Percentiles rank a stretch among this genome's conserved stretches.
phyloP scores from a whole-genome alignment of 2,797 vertebrate species.

The Manis pentadactyla region DNA sequence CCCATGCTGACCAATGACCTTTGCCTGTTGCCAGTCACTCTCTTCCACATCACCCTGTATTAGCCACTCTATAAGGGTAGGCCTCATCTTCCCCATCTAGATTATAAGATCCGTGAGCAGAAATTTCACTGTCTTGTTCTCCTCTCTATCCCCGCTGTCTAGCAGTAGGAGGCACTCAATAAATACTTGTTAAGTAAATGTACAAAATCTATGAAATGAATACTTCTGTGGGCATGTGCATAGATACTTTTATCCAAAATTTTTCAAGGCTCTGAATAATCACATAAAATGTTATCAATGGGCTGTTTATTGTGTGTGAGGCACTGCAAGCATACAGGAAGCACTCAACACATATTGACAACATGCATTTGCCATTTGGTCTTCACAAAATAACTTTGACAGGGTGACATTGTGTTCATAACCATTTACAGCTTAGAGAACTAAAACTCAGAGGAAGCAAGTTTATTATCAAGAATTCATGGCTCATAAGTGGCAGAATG shows the following conservation, averaged over 20 bases:
- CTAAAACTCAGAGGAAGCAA: constrained; percentile 21
- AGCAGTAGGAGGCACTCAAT: not conserved
- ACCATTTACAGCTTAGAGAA: constrained; percentile 4
- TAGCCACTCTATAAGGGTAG: not conserved
- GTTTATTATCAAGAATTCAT: not conserved
- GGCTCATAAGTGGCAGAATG: not conserved
- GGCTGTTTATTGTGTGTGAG: not conserved
- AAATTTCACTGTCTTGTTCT: not conserved
- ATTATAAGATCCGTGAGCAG: not conserved
- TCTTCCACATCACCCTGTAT: not conserved
- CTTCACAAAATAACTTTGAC: not conserved
- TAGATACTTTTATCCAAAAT: not conserved
- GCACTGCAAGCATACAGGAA: not conserved
- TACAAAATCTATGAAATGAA: constrained; percentile 12
- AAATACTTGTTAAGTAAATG: not conserved
- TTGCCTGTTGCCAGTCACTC: not conserved
- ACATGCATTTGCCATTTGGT: constrained; percentile 1
- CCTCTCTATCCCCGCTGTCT: not conserved
- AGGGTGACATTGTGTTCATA: not conserved
- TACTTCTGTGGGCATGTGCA: not conserved
- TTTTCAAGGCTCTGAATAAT: not conserved
- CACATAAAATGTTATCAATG: not conserved
- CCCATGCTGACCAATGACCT: not conserved
- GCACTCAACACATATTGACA: not conserved
- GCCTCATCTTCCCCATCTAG: not conserved